Evolutionary conservation across 2,113 vertebrate species (phyloP).

Genomic region (Phalacrocorax pelagicus): DNA sequence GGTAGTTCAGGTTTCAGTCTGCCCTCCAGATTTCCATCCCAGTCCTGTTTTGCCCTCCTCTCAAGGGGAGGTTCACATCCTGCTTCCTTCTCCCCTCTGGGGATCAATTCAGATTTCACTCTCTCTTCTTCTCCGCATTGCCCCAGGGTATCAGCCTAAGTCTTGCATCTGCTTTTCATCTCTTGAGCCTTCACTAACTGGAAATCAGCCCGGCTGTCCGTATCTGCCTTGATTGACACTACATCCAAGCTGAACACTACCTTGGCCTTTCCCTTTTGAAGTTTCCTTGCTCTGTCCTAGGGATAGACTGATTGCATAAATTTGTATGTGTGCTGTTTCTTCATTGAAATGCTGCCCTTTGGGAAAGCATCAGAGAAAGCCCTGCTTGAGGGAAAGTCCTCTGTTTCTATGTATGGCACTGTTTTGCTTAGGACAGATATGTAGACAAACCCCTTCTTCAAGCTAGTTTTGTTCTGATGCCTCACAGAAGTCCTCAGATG

Average conservation of each 20-base stretch:
- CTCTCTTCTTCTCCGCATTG: neutral
- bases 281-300: constrained; percentile 34
- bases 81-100: constrained; percentile 54
- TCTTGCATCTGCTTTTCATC: constrained; percentile 32
- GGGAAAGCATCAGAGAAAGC: constrained; percentile 62
- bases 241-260: constrained; percentile 8
- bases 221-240: constrained; percentile 1
- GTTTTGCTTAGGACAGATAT: constrained; percentile 57
- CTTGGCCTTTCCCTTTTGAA: constrained; percentile 50
- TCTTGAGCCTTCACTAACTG: constrained; percentile 16
- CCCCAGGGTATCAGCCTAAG: neutral
- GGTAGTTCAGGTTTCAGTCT: constrained; percentile 59
- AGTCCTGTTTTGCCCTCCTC: constrained; percentile 41
- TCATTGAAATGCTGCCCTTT: constrained; percentile 50
- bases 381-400: constrained; percentile 40
- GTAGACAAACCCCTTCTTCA: constrained; percentile 41
- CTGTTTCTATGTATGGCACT: constrained; percentile 39
- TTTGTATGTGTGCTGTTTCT: constrained; percentile 47
- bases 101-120: constrained; percentile 16
- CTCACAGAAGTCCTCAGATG: neutral
- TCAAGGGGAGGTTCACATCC: constrained; percentile 26
- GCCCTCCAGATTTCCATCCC: constrained; percentile 37
- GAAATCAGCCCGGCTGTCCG: neutral
- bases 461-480: constrained; percentile 7
- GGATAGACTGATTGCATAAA: constrained; percentile 52